phyloP scores from a whole-genome alignment of 2,797 vertebrate genomes.

The Lithobates pipiens region DNA sequence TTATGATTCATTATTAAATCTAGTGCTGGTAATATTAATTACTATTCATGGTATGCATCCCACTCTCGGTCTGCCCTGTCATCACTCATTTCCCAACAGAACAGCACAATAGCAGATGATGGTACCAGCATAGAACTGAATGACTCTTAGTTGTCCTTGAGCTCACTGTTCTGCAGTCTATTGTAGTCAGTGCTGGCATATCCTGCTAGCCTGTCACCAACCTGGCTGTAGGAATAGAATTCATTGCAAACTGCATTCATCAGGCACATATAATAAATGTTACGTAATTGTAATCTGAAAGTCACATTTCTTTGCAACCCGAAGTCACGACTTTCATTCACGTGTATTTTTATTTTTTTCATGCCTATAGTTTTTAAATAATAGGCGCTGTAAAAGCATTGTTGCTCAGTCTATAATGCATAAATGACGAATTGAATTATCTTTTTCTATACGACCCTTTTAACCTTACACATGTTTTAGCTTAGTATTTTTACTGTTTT shows the following conservation, averaged over 20 bases:
- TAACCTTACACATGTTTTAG: conserved; percentile 18
- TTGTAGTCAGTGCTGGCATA: conserved; percentile 14
- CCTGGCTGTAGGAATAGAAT: conserved; percentile 22
- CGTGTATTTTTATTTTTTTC: background rate
- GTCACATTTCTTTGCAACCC: background rate
- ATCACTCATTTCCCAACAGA: conserved; percentile 6
- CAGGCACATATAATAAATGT: conserved; percentile 1
- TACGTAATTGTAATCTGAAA: background rate
- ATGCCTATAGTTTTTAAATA: background rate
- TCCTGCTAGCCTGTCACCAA: background rate
- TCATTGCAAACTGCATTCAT: conserved; percentile 11
- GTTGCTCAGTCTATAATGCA: conserved; percentile 8
- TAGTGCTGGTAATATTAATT: no score
- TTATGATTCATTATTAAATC: no score
- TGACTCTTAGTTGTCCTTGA: conserved; percentile 49
- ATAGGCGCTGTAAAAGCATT: background rate
- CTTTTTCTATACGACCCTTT: background rate
- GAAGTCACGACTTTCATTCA: background rate
- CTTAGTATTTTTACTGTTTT: background rate
- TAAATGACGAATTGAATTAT: background rate
- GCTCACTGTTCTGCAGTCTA: background rate
- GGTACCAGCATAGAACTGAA: background rate
- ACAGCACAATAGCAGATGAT: conserved; percentile 5
- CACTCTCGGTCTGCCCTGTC: no score
- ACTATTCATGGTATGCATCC: no score